Conservation (phyloP, 2,797 vertebrate genomes). For the Acipenser ruthenus region DNA sequence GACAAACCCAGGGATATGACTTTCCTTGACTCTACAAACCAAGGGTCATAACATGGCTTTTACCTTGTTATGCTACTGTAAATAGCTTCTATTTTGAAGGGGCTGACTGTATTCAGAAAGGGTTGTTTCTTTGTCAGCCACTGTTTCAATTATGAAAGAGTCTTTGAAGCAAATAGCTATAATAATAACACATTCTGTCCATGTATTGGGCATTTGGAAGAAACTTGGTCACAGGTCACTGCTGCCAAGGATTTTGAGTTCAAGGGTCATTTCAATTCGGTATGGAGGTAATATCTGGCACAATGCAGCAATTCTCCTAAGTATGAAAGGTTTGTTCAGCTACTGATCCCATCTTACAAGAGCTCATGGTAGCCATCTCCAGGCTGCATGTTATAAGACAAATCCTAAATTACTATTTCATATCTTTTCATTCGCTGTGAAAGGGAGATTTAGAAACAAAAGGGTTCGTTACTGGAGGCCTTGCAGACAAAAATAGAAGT, state of each 20-base stretch:
- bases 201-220: neutral
- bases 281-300: constrained; percentile 46
- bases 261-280: constrained; percentile 46
- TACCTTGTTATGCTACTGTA: no score
- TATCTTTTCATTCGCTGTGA: neutral
- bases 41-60: no score
- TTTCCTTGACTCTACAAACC: no score
- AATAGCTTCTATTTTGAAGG: no score
- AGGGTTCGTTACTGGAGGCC: neutral
- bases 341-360: neutral
- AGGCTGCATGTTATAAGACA: neutral
- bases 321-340: constrained; percentile 14
- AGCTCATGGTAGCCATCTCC: neutral
- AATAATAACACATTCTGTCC: neutral
- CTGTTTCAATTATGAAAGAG: neutral
- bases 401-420: neutral
- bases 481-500: no score
- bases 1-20: no score
- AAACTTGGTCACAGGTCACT: neutral
- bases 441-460: neutral
- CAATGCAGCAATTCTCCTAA: constrained; percentile 51
- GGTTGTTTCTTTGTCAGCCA: neutral
- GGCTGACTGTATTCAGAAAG: no score
- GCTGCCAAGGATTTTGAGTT: constrained; percentile 12
- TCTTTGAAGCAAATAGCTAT: neutral